Evolutionary conservation across 1,140 invertebrate species (phyloP).

Genomic region (Drosophila kurseongensis): DNA sequence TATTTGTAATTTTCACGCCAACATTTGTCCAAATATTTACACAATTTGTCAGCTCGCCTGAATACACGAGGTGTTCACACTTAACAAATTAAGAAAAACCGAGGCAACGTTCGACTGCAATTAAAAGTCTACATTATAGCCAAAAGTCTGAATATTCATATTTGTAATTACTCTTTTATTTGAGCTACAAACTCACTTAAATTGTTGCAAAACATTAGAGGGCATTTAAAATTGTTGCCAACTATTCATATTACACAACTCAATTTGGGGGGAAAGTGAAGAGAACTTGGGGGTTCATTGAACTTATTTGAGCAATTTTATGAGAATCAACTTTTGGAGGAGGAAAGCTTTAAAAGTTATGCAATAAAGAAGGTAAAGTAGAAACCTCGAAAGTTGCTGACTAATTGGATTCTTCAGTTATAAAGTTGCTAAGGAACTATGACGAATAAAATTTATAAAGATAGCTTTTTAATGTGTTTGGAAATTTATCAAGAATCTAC

Average conservation of each 20-base stretch:
- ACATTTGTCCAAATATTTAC: constrained; percentile 59
- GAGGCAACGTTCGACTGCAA: constrained; percentile 5
- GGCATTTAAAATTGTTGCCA: constrained; percentile 41
- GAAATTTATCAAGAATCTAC: no score
- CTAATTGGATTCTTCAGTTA: constrained; percentile 26
- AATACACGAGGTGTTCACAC: constrained; percentile 1
- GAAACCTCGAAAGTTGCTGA: constrained; percentile 12
- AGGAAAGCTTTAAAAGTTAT: constrained; percentile 22
- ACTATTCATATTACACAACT: constrained; percentile 36
- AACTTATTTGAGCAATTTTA: constrained; percentile 40
- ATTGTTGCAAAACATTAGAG: constrained; percentile 37
- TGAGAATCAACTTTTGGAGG: constrained; percentile 36
- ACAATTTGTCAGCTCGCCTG: constrained; percentile 39
- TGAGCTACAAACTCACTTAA: constrained; percentile 36
- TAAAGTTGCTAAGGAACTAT: neutral
- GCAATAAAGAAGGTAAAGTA: constrained; percentile 19
- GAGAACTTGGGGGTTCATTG: constrained; percentile 43
- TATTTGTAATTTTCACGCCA: constrained; percentile 43
- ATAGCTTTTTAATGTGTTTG: neutral
- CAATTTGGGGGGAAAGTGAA: constrained; percentile 21
- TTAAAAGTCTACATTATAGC: constrained; percentile 8
- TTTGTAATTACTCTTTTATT: neutral
- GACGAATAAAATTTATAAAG: neutral
- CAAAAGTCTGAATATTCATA: constrained; percentile 10
- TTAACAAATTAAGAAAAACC: constrained; percentile 34